These are phyloP conservation scores for Phenganax marumi DNA, from an alignment of 92 coral and sea anemone genomes.

Conservation along the genomic window DNA sequence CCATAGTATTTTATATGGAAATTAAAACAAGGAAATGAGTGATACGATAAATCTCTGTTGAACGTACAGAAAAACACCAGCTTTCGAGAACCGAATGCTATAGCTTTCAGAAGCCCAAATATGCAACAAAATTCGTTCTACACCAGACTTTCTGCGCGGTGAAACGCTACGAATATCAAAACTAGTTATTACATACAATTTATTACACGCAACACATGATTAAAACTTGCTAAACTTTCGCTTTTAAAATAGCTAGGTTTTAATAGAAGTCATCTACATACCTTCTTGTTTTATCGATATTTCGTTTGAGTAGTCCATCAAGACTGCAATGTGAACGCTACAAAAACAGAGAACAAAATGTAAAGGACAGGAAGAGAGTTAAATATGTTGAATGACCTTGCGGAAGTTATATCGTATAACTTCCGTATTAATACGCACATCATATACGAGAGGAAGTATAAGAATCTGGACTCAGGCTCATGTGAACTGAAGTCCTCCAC, in stretches of 20 bases:
- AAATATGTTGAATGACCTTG: not conserved
- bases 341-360: slow-evolving; percentile 9
- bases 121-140: too few relatives aligned
- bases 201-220: too few relatives aligned
- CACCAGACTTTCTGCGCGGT: too few relatives aligned
- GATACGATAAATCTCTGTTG: too few relatives aligned
- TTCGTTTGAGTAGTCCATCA: slow-evolving; percentile 22
- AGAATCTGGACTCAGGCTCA: not conserved
- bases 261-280: not conserved
- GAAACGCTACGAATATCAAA: too few relatives aligned
- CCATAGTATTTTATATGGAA: too few relatives aligned
- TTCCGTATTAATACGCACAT: slow-evolving; percentile 3
- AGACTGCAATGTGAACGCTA: not conserved
- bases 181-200: too few relatives aligned
- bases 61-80: too few relatives aligned
- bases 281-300: slow-evolving; percentile 24
- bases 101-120: too few relatives aligned
- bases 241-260: not conserved
- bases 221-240: too few relatives aligned
- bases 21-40: too few relatives aligned
- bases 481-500: not conserved
- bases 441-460: not conserved
- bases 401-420: slow-evolving; percentile 23
- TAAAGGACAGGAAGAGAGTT: slow-evolving; percentile 1
- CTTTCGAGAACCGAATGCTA: too few relatives aligned